These are phyloP conservation scores for Artibeus lituratus DNA, from an alignment of 2,797 vertebrate species.

Conservation along the genomic window DNA sequence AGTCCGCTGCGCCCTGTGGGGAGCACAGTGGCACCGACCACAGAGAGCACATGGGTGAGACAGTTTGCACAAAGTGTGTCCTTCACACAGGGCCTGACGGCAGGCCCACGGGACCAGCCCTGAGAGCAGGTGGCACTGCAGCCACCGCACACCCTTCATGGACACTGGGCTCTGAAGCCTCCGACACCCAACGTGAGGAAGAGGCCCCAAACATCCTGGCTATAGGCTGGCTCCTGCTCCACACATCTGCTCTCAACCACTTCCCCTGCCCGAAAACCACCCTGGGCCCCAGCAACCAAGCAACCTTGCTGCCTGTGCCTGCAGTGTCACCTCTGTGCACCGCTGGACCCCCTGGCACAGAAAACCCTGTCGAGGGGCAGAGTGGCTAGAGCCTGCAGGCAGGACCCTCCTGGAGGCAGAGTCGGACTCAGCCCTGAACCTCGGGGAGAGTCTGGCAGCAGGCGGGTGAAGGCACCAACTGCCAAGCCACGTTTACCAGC, in stretches of 20 bases:
- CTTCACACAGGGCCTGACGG: accelerated
- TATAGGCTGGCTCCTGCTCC: not conserved
- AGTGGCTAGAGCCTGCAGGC: not conserved
- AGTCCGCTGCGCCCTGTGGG: not conserved
- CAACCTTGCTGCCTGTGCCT: too few species aligned
- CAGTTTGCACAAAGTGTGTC: accelerated
- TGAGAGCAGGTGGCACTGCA: accelerated
- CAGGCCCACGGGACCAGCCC: not conserved
- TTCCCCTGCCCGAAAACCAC: accelerated
- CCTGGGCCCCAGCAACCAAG: not conserved
- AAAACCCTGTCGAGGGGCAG: too few species aligned
- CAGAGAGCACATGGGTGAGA: accelerated
- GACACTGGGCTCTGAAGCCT: too few species aligned
- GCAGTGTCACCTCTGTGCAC: accelerated
- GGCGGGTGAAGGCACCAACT: not conserved
- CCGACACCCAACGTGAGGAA: accelerated
- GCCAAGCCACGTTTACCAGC: not conserved
- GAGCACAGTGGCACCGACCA: not conserved
- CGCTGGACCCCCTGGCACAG: not conserved
- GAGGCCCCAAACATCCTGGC: not conserved
- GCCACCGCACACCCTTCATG: accelerated
- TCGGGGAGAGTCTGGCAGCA: too few species aligned
- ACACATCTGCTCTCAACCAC: not conserved
- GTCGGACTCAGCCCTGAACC: accelerated
- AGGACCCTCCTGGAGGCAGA: not conserved